Base-by-base conservation (phyloP, 2,888 invertebrate genomes). In the Gari tellinella region DNA sequence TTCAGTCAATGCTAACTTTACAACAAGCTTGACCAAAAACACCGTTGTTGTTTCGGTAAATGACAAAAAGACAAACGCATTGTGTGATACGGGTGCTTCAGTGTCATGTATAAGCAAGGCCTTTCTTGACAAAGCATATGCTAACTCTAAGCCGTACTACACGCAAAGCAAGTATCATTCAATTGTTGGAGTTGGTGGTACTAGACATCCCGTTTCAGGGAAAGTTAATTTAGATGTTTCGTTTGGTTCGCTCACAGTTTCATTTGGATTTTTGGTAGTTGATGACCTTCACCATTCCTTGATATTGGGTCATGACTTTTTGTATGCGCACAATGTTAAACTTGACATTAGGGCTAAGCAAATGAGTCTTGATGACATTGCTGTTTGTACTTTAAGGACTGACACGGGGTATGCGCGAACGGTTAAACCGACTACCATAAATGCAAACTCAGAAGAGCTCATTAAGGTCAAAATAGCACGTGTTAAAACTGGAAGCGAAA, bases 401-500 rank as follows among this genome's bases (percentile, higher is more conserved):
- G 46, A 60, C 23, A 31, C 26, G 7, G 60, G 66, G 1, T 66
- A 45, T 52, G 66, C 66, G 14, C 19, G 66, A 48, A 61, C 61
- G 8, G 37, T 31, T n/a, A 67, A 58, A 21, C 61, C 53, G 1
- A 37, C 21, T 15, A 21, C 17, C 1, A n/a, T 67, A 23, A 19
- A 19, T 3, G 60, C 61, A 38, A 51, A 67, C n/a, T 67, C 67
- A 5, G 53, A 67, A 52, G 23, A 46, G 3, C 17, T 38, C n/a
- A 41, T 67, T 46, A 53, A 38, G 12, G 55, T 67, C 1, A 67
- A 67, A 45, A 55, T 67, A 40, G 67, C 61, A 15, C 31, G 67
- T 5, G 23, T 55, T 40, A 40, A 40, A 1, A 8, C 23, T 19
- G 14, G 19, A 19, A 48, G 31, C 15, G 55, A 61, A 48, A 48